Percentiles rank a stretch among this genome's conserved stretches.
Evolutionary conservation across 2,113 vertebrate species (phyloP).

Genomic region (Cyprinodon tularosa): DNA sequence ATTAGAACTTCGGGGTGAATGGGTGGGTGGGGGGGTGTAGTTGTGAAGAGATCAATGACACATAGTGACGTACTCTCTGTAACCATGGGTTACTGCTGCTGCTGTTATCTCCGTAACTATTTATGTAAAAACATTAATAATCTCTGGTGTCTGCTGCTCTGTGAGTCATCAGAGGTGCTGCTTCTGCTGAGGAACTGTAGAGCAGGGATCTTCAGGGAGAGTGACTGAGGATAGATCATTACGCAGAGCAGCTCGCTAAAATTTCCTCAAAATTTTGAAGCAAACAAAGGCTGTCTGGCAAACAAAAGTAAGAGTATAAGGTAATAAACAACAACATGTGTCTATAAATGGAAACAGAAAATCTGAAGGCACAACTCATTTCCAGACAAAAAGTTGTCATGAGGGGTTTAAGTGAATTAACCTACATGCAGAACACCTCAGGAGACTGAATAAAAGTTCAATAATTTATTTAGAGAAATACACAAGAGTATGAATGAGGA

Average conservation of each 20-base stretch:
- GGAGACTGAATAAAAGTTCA: no score
- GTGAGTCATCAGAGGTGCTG: slow-evolving; percentile 72
- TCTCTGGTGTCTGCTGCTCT: slow-evolving; percentile 64
- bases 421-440: no score
- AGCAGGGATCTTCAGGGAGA: slow-evolving; percentile 49
- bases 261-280: slow-evolving; percentile 63
- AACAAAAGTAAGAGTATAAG: slow-evolving; percentile 12
- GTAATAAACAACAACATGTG: not conserved
- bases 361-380: not conserved
- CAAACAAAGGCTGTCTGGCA: slow-evolving; percentile 39
- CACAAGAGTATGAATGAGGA: no score
- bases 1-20: slow-evolving; percentile 41
- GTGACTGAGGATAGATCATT: slow-evolving; percentile 71
- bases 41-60: slow-evolving; percentile 49
- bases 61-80: slow-evolving; percentile 54
- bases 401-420: no score
- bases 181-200: slow-evolving; percentile 61
- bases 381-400: not conserved
- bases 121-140: slow-evolving; percentile 77
- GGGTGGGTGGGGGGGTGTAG: slow-evolving; percentile 16
- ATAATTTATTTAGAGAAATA: no score
- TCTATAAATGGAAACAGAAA: not conserved
- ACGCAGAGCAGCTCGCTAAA: slow-evolving; percentile 61
- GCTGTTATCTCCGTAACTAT: slow-evolving; percentile 71
- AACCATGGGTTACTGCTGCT: slow-evolving; percentile 69